Conservation (phyloP, 2,113 vertebrate species). For the Entomyzon cyanotis region DNA sequence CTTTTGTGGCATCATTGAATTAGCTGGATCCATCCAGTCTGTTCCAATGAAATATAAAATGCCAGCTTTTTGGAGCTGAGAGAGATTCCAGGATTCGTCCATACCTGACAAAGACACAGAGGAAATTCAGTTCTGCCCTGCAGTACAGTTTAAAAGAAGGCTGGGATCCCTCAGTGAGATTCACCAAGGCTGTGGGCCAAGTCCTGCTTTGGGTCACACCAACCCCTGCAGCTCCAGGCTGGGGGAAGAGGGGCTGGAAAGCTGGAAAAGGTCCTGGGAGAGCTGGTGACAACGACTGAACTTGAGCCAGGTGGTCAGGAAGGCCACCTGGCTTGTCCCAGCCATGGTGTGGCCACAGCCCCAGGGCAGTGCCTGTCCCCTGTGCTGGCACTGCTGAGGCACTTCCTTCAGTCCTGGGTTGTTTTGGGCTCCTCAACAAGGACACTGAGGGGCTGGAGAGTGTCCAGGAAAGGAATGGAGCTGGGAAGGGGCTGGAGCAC, state of each 20-base stretch:
- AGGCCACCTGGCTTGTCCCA: neutral
- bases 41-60: neutral
- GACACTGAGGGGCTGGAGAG: rapidly evolving
- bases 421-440: neutral
- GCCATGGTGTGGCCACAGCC: neutral
- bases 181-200: neutral
- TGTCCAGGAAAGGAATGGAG: rapidly evolving
- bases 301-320: neutral
- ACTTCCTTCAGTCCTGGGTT: neutral
- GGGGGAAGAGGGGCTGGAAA: neutral
- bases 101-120: neutral
- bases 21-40: neutral
- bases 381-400: neutral
- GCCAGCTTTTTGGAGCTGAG: neutral
- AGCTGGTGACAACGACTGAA: neutral
- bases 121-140: neutral
- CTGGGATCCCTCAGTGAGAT: neutral
- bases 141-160: neutral
- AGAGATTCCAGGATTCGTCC: neutral
- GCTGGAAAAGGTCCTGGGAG: neutral
- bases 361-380: neutral
- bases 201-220: neutral
- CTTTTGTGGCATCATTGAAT: neutral
- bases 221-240: neutral
- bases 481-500: neutral